phyloP scores from a whole-genome alignment of 2,113 vertebrate genomes.

The Chauna torquata region DNA sequence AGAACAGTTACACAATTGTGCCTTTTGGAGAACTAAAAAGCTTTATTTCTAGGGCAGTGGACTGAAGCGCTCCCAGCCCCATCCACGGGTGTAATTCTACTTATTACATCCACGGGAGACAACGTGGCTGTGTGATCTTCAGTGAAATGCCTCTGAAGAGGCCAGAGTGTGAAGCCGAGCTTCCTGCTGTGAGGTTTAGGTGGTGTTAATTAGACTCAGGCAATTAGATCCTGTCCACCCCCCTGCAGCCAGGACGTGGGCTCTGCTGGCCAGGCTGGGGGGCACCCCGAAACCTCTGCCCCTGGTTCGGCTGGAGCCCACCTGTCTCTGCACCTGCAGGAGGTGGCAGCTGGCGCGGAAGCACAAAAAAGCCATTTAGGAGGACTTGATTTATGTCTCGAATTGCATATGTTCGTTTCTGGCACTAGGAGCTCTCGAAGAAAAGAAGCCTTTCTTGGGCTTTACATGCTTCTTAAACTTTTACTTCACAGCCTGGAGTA shows the following conservation, averaged over 20 bases:
- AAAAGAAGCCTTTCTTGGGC: not conserved
- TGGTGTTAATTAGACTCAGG: not conserved
- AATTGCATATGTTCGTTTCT: not conserved
- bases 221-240: too few species aligned
- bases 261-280: not conserved
- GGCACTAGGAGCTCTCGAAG: not conserved
- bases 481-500: too few species aligned
- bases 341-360: too few species aligned
- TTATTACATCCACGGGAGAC: not conserved
- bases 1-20: not conserved
- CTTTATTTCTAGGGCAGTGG: not conserved
- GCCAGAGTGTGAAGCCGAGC: accelerated
- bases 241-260: too few species aligned
- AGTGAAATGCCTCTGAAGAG: not conserved
- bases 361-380: not conserved
- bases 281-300: not conserved
- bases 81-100: too few species aligned
- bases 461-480: accelerated
- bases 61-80: not conserved
- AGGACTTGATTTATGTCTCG: not conserved
- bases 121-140: accelerated
- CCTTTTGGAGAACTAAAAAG: not conserved
- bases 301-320: not conserved
- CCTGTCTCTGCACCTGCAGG: not conserved
- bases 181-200: accelerated